Base-by-base conservation (phyloP, 2,888 invertebrate genomes). In the Leptinotarsa juncta region DNA sequence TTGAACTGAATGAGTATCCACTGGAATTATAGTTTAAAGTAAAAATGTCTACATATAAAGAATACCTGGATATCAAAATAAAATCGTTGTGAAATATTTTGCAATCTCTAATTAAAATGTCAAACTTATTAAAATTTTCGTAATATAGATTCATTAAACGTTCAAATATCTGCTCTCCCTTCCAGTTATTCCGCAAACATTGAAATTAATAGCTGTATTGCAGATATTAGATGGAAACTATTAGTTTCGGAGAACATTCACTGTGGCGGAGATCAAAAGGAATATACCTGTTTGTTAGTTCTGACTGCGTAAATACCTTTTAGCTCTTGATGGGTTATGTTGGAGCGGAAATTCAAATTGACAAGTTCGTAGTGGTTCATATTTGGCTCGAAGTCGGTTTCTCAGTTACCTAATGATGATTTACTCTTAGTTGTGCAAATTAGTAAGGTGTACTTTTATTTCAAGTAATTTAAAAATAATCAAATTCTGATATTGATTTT, bases 231-330 rank as follows among this genome's bases (percentile, higher is more conserved):
- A 62, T 42, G 42, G 62, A 42, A 62, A 62, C 42, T 62, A 62
- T 62, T 62, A 62, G 32, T 62, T 62, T n/a, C 62, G 10, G 32
- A 10, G 57, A 62, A 62, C 62, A 42, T 62, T 62, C 4, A n/a
- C 62, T 16, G 26, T 42, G n/a, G n/a, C 62, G n/a, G 42, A 62
- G n/a, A 62, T 62, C 62, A 62, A 62, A 62, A 15, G 62, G 62
- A 62, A 42, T 42, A 62, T 62, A 62, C 62, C 62, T 62, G 62
- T 62, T 62, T 62, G 62, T 62, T 62, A 18, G 62, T 62, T 62
- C 62, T 18, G 26, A n/a, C 62, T 62, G 62, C 26, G 62, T 42
- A 62, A 62, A 62, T 42, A 62, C 42, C 26, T 62, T 62, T n/a
- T n/a, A 62, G n/a, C 62, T 62, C 20, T 42, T 42, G 62, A 62